These are phyloP conservation scores for Ecliptopera silaceata DNA, from an alignment of 2,888 invertebrate species.

Conservation along the genomic window DNA sequence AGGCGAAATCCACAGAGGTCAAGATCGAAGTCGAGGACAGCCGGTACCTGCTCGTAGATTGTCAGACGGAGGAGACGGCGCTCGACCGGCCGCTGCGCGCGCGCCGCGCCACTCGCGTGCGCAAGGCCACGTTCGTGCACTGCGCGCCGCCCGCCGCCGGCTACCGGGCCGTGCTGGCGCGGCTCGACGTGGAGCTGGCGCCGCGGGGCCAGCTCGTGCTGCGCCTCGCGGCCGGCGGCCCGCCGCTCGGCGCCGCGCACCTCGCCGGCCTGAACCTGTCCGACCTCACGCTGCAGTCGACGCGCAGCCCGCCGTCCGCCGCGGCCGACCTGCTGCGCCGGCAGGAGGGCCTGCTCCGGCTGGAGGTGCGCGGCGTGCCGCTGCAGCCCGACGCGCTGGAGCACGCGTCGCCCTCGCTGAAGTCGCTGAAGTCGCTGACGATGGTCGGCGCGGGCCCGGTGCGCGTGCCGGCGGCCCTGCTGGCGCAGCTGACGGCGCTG, in stretches of 20 bases:
- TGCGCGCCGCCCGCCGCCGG: too few relatives aligned
- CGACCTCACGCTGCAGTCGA: constrained; percentile 26
- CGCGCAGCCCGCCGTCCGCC: constrained; percentile 22
- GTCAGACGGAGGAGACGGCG: too few relatives aligned
- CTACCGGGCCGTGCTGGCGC: too few relatives aligned
- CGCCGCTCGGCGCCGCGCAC: constrained; percentile 18
- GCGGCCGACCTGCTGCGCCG: constrained; percentile 11
- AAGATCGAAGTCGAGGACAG: too few relatives aligned
- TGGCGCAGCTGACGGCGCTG: constrained; percentile 26
- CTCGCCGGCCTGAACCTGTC: constrained; percentile 25
- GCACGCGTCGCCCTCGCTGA: constrained; percentile 13
- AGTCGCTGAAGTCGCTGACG: constrained; percentile 21
- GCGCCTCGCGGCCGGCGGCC: constrained; percentile 16
- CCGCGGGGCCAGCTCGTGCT: background rate
- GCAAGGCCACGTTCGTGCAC: too few relatives aligned
- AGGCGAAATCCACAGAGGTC: too few relatives aligned
- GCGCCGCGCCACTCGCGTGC: too few relatives aligned
- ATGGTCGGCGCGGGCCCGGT: constrained; percentile 27
- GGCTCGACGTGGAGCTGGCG: too few relatives aligned
- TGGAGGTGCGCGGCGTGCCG: constrained; percentile 22
- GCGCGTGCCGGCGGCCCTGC: constrained; percentile 12
- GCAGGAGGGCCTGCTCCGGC: constrained; percentile 3
- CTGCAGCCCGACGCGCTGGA: constrained; percentile 8
- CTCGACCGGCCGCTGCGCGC: too few relatives aligned
- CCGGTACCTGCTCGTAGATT: too few relatives aligned